Evolutionary conservation across 2,888 invertebrate species (phyloP).

Genomic region (Mimachlamys varia): DNA sequence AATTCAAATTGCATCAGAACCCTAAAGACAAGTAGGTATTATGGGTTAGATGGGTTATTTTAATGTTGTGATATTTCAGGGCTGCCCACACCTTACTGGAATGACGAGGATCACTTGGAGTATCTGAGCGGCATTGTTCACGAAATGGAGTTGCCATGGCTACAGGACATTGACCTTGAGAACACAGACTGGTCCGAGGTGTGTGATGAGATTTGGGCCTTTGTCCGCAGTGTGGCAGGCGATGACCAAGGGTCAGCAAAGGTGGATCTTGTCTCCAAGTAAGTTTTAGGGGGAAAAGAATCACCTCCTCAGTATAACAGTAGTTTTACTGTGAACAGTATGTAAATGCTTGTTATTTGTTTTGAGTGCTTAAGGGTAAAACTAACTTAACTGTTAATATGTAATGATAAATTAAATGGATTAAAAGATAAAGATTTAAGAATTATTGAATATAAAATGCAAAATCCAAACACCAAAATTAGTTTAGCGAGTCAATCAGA

Average conservation of each 20-base stretch:
- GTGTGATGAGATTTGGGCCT: conserved; percentile 70
- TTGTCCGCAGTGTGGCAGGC: conserved; percentile 59
- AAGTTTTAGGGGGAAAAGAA: conserved; percentile 37
- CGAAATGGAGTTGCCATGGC: conserved; percentile 69
- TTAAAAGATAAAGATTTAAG: too few species aligned
- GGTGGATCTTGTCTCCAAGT: conserved; percentile 67
- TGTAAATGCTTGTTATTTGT: too few species aligned
- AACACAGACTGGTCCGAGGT: conserved; percentile 66
- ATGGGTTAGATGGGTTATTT: background rate
- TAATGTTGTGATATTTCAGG: conserved; percentile 52
- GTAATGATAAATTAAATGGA: too few species aligned
- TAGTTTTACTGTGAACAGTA: too few species aligned
- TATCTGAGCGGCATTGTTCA: conserved; percentile 60
- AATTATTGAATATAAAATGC: too few species aligned
- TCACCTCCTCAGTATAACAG: too few species aligned
- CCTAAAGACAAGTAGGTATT: background rate
- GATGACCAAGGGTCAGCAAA: conserved; percentile 56
- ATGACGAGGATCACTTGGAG: conserved; percentile 66
- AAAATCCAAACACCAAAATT: too few species aligned
- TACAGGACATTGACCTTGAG: conserved; percentile 57
- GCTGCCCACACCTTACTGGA: conserved; percentile 69
- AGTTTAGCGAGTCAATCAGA: too few species aligned
- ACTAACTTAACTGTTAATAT: too few species aligned
- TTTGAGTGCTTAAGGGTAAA: too few species aligned
- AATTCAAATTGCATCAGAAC: too few species aligned